Evolutionary conservation across 2,113 vertebrate genomes (phyloP).

Genomic region (Carlito syrichta): DNA sequence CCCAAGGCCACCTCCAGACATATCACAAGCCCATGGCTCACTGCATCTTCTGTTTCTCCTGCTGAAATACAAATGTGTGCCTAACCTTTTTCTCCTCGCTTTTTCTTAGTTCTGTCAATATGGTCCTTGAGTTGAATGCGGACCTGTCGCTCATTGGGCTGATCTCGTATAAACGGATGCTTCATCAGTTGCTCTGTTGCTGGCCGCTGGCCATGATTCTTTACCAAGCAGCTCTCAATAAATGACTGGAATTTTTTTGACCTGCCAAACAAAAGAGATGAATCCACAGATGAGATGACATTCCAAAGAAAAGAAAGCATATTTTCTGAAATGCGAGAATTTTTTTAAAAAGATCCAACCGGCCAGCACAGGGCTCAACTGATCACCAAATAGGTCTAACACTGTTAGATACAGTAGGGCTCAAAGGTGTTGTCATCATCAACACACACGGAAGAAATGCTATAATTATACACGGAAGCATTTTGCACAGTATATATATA

Average conservation of each 20-base stretch:
- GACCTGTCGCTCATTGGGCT: conserved; percentile 96
- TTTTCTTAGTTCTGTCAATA: conserved; percentile 98
- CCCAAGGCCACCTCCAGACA: background rate
- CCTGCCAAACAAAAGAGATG: conserved; percentile 81
- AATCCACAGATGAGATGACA: background rate
- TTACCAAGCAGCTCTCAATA: conserved; percentile 97
- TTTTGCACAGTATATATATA: background rate
- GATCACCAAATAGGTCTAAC: background rate
- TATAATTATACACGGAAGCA: background rate
- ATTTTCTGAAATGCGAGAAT: background rate
- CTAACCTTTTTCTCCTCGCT: conserved; percentile 94
- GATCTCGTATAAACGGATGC: conserved; percentile 96
- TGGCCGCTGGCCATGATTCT: conserved; percentile 96
- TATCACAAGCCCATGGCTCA: background rate
- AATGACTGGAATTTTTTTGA: conserved; percentile 99
- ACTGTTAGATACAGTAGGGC: background rate
- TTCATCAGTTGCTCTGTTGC: conserved; percentile 98
- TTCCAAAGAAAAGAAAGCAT: background rate
- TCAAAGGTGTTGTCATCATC: background rate
- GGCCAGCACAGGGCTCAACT: background rate
- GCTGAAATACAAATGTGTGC: background rate
- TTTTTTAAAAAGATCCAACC: background rate
- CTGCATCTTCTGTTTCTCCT: background rate
- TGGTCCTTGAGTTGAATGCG: conserved; percentile 99
- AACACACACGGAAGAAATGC: too few species aligned